Conservation (phyloP, 2,888 invertebrate genomes). For the Macrophya alboannulata region DNA sequence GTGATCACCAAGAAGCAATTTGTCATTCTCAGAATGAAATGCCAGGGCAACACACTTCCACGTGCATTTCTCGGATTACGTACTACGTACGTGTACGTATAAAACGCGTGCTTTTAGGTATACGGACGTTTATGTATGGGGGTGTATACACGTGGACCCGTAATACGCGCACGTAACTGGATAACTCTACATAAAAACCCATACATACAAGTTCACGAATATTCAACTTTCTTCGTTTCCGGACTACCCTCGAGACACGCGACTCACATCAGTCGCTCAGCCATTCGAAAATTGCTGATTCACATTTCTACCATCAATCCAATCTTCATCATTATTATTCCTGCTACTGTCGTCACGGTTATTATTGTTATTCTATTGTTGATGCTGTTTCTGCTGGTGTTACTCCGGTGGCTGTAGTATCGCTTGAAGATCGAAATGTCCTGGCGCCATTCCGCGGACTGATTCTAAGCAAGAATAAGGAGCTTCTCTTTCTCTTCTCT, state of each 20-base stretch:
- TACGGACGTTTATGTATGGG: neutral
- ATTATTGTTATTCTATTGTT: constrained; percentile 29
- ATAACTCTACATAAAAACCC: neutral
- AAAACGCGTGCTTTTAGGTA: neutral
- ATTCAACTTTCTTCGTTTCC: constrained; percentile 50
- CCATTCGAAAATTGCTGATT: constrained; percentile 42
- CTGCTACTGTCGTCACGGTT: neutral
- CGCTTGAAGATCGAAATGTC: neutral
- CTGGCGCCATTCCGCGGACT: neutral
- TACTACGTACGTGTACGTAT: neutral
- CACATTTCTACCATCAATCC: constrained; percentile 43
- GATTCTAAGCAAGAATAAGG: neutral
- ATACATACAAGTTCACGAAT: neutral
- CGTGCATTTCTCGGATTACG: neutral
- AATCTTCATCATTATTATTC: constrained; percentile 21
- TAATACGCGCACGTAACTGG: neutral
- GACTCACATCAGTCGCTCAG: neutral
- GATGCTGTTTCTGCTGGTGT: neutral
- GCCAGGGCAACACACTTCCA: neutral
- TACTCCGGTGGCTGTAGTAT: neutral
- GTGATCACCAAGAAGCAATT: constrained; percentile 43
- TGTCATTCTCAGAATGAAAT: constrained; percentile 45
- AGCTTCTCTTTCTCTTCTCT: neutral
- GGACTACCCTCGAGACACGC: constrained; percentile 34
- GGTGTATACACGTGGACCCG: neutral